Percentiles rank a stretch among this genome's conserved stretches.
Evolutionary conservation across 2,888 invertebrate genomes (phyloP).

Genomic region (Tetanocera ferruginea): DNA sequence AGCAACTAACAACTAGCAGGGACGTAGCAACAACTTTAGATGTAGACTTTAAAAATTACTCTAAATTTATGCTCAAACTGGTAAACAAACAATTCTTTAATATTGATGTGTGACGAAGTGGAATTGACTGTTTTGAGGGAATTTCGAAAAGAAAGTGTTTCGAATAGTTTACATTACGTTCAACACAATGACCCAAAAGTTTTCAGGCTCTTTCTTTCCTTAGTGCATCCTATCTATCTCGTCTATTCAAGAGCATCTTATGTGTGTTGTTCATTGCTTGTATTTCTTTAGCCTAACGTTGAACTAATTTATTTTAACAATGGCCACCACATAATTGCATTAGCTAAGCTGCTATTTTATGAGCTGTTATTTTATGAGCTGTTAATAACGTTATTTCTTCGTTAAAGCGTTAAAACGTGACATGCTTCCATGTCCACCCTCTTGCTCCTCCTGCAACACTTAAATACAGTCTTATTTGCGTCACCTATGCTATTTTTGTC

Average conservation of each 20-base stretch:
- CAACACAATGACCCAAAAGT: neutral
- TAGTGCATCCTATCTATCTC: neutral
- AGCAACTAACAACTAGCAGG: neutral
- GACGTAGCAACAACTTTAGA: neutral
- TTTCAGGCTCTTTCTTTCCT: neutral
- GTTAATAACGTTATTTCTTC: slow-evolving; percentile 4
- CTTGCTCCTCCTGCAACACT: neutral
- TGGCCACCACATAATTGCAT: slow-evolving; percentile 1
- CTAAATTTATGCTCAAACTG: neutral
- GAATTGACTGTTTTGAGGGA: neutral
- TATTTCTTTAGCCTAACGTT: neutral
- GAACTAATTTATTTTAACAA: neutral
- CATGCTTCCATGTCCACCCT: neutral
- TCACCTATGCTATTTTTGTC: neutral
- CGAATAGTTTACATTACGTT: neutral
- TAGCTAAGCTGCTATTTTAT: neutral
- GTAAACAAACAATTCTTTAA: neutral
- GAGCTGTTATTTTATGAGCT: slow-evolving; percentile 16
- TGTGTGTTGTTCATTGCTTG: neutral
- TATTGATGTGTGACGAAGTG: neutral
- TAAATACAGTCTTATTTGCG: neutral
- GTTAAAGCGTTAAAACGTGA: slow-evolving; percentile 14
- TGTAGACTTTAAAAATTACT: neutral
- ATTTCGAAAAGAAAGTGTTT: neutral
- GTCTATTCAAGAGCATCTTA: neutral